phyloP scores from a whole-genome alignment of 2,888 invertebrate genomes.

The Myopa tessellatipennis region DNA sequence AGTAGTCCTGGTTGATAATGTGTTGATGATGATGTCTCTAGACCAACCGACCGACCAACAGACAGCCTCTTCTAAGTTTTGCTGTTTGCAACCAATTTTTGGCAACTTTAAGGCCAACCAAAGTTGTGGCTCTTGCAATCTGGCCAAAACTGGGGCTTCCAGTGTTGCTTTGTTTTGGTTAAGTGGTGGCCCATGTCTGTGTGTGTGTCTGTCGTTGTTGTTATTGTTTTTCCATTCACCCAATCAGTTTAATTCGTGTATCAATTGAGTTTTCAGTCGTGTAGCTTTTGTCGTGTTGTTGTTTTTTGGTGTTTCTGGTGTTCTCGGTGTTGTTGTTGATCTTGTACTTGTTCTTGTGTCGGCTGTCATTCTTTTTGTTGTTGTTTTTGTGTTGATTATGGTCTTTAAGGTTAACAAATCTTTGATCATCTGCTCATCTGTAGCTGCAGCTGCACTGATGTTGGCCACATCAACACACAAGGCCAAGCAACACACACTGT shows the following conservation, averaged over 20 bases:
- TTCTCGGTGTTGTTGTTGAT: conserved; percentile 7
- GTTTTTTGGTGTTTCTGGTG: conserved; percentile 32
- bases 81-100: conserved; percentile 31
- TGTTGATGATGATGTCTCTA: background rate
- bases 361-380: conserved; percentile 32
- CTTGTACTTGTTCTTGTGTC: background rate
- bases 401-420: conserved; percentile 38
- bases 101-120: conserved; percentile 52
- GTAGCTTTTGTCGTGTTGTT: conserved; percentile 33
- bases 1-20: background rate
- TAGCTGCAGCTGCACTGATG: conserved; percentile 5
- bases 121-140: conserved; percentile 44
- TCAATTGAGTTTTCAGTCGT: conserved; percentile 55
- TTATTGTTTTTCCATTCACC: conserved; percentile 28
- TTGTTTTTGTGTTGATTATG: conserved; percentile 38
- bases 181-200: background rate
- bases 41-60: background rate
- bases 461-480: conserved; percentile 45
- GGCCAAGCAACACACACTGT: background rate
- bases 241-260: conserved; percentile 52
- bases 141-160: conserved; percentile 13
- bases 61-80: background rate
- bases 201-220: background rate
- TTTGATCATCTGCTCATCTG: conserved; percentile 33
- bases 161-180: background rate